These are phyloP conservation scores for Boulengerochromis microlepis DNA, from an alignment of 2,113 vertebrate species.

Conservation along the genomic window DNA sequence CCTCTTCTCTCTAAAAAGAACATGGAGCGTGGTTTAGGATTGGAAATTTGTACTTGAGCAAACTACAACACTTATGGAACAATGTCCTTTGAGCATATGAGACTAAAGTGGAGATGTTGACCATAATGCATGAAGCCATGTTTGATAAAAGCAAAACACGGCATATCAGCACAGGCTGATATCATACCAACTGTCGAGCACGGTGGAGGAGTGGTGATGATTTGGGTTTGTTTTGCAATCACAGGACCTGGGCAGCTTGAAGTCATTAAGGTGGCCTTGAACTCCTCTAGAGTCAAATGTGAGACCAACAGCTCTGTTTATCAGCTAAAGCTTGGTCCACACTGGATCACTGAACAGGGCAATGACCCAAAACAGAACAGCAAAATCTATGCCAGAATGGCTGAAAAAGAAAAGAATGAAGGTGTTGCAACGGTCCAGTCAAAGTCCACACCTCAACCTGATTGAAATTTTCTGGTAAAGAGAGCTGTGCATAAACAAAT, in stretches of 20 bases:
- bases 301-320: neutral
- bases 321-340: neutral
- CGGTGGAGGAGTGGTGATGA: neutral
- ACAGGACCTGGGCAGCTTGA: neutral
- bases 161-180: neutral
- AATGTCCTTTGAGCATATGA: neutral
- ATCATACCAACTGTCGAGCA: neutral
- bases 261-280: neutral
- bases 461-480: neutral
- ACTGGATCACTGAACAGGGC: neutral
- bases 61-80: neutral
- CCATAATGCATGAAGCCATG: neutral
- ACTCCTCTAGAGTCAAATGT: neutral
- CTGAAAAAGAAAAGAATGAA: neutral
- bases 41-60: neutral
- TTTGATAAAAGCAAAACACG: neutral
- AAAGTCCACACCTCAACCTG: neutral
- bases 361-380: neutral
- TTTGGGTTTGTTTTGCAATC: neutral
- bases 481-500: neutral
- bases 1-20: neutral
- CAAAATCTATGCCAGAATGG: neutral
- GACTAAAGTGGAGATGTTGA: neutral
- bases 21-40: neutral
- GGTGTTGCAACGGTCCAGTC: neutral